These are phyloP conservation scores for Chymomyza amoena DNA, from an alignment of 2,888 invertebrate genomes.

Conservation along the genomic window DNA sequence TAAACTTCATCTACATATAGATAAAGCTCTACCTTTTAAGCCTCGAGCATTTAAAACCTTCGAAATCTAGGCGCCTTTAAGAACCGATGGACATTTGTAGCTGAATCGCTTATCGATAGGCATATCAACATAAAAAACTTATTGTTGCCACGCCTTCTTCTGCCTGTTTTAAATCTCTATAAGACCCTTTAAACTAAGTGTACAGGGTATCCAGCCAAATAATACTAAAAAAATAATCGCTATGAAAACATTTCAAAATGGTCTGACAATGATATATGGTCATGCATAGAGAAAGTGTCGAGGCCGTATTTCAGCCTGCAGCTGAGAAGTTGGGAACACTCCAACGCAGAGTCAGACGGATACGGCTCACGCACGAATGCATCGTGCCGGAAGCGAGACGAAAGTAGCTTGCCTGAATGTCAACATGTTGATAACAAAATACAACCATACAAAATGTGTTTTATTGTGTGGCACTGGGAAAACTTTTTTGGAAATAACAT, in stretches of 20 bases:
- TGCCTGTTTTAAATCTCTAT: background rate
- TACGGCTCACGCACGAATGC: constrained; percentile 69
- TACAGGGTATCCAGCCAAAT: background rate
- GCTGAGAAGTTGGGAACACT: background rate
- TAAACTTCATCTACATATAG: too few species aligned
- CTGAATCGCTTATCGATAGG: too few species aligned
- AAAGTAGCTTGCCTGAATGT: constrained; percentile 50
- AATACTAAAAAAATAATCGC: constrained; percentile 22
- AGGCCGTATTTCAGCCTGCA: background rate
- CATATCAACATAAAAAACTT: too few species aligned
- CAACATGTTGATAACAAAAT: constrained; percentile 69
- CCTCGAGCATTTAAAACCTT: too few species aligned
- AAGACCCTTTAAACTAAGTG: background rate
- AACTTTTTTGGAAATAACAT: constrained; percentile 16
- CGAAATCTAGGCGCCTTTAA: too few species aligned
- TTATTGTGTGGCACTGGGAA: constrained; percentile 22
- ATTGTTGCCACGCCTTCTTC: too few species aligned
- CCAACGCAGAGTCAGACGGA: constrained; percentile 42
- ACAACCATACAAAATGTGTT: constrained; percentile 39
- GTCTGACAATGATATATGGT: constrained; percentile 57
- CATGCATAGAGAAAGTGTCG: background rate
- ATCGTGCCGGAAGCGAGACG: constrained; percentile 55
- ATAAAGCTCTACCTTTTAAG: too few species aligned
- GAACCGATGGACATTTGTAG: too few species aligned
- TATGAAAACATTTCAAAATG: constrained; percentile 45